Conservation (phyloP, 2,888 invertebrate genomes). For the Pristionchus mayeri region DNA sequence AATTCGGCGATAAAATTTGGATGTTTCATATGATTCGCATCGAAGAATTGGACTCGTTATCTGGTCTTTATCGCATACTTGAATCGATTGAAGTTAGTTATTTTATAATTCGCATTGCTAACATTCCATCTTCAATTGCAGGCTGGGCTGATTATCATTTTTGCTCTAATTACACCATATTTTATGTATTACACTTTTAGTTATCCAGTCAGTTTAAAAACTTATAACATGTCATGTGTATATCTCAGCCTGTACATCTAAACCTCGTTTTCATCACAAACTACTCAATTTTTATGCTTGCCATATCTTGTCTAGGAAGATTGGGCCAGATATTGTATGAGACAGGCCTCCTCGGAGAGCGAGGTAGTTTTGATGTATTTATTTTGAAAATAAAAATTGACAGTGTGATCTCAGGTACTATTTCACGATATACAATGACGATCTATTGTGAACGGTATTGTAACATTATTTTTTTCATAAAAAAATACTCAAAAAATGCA, state of each 20-base stretch:
- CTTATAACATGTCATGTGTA: neutral
- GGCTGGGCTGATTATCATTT: neutral
- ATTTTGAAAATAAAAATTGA: neutral
- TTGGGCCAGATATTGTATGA: neutral
- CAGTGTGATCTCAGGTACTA: neutral
- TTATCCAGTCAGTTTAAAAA: neutral
- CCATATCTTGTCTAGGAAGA: neutral
- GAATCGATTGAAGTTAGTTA: neutral
- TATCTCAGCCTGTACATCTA: neutral
- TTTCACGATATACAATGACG: neutral
- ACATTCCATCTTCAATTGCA: neutral
- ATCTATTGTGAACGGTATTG: neutral
- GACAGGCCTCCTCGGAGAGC: neutral
- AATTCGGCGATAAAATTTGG: neutral
- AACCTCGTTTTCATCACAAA: neutral
- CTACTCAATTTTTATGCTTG: neutral
- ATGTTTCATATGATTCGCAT: neutral
- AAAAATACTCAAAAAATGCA: neutral
- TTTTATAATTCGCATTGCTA: neutral
- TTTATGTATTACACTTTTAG: neutral
- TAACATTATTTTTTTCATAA: neutral
- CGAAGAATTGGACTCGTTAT: neutral
- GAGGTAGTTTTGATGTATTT: neutral
- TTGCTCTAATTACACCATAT: neutral
- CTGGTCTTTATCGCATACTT: neutral